These are phyloP conservation scores for Acrocephalus arundinaceus DNA, from an alignment of 2,113 vertebrate genomes.

Conservation along the genomic window DNA sequence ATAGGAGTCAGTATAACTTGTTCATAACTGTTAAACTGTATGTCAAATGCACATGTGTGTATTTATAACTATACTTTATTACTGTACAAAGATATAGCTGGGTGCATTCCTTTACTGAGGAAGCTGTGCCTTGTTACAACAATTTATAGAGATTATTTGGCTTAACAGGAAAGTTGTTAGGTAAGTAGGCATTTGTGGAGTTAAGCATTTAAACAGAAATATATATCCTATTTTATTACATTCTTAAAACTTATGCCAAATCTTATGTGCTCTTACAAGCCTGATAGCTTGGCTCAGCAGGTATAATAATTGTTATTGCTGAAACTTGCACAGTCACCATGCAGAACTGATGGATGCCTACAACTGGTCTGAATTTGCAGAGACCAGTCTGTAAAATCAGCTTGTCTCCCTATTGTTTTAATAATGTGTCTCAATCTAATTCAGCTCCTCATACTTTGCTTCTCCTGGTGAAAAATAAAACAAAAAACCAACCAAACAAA, in stretches of 20 bases:
- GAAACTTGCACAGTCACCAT: constrained; percentile 3
- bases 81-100: background rate
- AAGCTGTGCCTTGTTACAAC: background rate
- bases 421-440: background rate
- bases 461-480: background rate
- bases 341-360: background rate
- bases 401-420: background rate
- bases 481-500: too few species aligned
- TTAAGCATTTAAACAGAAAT: constrained; percentile 8
- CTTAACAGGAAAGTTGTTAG: background rate
- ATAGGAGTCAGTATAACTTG: background rate
- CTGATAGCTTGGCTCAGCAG: background rate
- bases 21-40: background rate
- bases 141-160: background rate
- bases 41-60: fast-evolving
- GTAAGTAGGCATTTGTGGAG: background rate
- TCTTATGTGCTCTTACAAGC: background rate
- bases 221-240: background rate
- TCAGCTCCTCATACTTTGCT: background rate
- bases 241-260: background rate
- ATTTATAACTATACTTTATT: background rate
- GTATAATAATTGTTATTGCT: background rate
- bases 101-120: background rate
- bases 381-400: background rate
- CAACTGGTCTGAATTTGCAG: background rate